Evolutionary conservation across 2,888 invertebrate species (phyloP), one percentile per base, ranked within the genome.

Genomic region (Luffia ferchaultella): DNA sequence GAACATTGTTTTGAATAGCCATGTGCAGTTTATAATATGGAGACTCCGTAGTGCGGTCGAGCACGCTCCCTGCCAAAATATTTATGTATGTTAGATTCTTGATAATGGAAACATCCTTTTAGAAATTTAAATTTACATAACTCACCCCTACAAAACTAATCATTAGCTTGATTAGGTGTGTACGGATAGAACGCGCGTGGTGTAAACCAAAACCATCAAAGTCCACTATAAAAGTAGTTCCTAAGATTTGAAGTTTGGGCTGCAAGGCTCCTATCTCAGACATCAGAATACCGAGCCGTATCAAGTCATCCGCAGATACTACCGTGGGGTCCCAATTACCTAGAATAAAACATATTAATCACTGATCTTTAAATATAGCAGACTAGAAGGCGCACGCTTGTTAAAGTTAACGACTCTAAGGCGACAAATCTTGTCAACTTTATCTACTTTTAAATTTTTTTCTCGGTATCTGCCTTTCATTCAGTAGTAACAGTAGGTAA

Each of bases 1-100:
- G 68, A 89, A 91, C 51, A 90, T 87, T 16, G 90, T 87, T 66
- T 91, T 90, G 58, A 93, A 90, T 1, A 91, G 74, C 92, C 92
- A 92, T 46, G 89, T 91, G 72, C 93, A 91, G 66, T 92, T 89
- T 2, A 93, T 82, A 47, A 93, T 87, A 73, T 93, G 93, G 20
- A 93, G 85, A 0, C 90, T 89, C 58, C 89, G 85, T 45, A 90
- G 88, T 45, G 88, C 86, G 59, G 93, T 85, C 0, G 93, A 93
- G 67, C 91, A 91, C 2, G 90, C 87, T 0, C 90, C 88, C 90
- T 90, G 68, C 7, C 16, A 15, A 44, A 18, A 17, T n/a, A n/a
- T 12, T 15, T 44, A 44, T 18, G 18, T 44, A 16, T 44, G 17
- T 18, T 42, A 18, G 15, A 30, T 30, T 3, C 30, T 30, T 30